Evolutionary conservation across 2,888 invertebrate species (phyloP).

Genomic region (Andrena dorsata): DNA sequence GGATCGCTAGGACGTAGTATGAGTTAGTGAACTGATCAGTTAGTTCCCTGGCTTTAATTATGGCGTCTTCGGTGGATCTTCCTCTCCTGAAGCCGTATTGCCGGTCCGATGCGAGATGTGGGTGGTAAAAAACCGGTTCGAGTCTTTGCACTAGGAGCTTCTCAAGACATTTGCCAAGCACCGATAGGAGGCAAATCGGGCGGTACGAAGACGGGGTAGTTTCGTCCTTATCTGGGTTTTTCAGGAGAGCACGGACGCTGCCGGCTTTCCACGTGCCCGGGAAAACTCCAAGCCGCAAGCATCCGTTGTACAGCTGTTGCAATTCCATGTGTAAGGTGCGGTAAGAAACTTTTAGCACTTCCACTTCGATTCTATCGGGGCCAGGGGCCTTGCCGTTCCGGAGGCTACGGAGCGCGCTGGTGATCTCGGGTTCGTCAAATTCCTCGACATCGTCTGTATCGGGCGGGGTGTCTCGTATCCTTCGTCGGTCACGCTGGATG

Average conservation of each 20-base stretch:
- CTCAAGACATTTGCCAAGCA: slow-evolving; percentile 16
- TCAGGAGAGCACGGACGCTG: neutral
- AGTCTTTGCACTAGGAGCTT: neutral
- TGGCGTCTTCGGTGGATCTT: no score
- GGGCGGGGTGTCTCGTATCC: no score
- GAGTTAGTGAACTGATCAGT: no score
- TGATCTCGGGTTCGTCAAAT: neutral
- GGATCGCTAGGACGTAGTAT: no score
- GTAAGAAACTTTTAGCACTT: neutral
- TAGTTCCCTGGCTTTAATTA: no score
- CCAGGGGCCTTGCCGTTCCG: neutral
- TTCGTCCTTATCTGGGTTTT: neutral
- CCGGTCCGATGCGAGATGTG: no score
- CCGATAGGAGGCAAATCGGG: slow-evolving; percentile 18
- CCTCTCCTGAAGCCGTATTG: no score
- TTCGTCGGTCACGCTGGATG: no score
- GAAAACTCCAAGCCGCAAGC: neutral
- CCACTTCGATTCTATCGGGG: neutral
- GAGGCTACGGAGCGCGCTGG: neutral
- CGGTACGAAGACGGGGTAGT: neutral
- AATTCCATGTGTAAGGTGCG: neutral
- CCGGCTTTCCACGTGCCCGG: neutral
- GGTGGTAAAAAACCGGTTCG: rapidly evolving
- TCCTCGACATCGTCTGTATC: neutral
- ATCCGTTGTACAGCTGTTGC: neutral